A percentile compares a stretch with the other conserved stretches of the same genome.
phyloP scores from a whole-genome alignment of 2,797 vertebrate genomes.

The Urosaurus nigricauda region DNA sequence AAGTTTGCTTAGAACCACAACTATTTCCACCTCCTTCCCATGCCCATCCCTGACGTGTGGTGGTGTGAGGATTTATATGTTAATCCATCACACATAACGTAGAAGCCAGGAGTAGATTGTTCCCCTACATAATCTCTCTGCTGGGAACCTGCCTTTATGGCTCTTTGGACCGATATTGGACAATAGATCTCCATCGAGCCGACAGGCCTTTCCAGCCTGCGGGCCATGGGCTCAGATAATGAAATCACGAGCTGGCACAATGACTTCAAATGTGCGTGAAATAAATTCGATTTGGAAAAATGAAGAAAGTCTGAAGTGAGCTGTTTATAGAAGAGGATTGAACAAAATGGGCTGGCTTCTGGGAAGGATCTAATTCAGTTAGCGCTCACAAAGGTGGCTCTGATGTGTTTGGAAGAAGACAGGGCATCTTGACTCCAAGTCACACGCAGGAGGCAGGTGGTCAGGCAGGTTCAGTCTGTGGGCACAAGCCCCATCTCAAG shows the following conservation, averaged over 20 bases:
- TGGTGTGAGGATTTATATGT: slow-evolving; percentile 46
- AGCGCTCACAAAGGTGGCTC: slow-evolving; percentile 17
- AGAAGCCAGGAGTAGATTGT: slow-evolving; percentile 44
- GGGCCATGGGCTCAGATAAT: slow-evolving; percentile 41
- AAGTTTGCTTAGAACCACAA: slow-evolving; percentile 23
- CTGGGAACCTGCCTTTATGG: slow-evolving; percentile 49
- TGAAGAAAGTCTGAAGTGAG: slow-evolving; percentile 53
- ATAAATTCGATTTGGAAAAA: slow-evolving; percentile 52
- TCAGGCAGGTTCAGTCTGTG: slow-evolving; percentile 13
- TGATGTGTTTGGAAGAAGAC: slow-evolving; percentile 23
- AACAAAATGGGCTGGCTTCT: slow-evolving; percentile 35
- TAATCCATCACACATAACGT: slow-evolving; percentile 43
- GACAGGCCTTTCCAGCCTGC: slow-evolving; percentile 45
- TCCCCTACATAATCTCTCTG: slow-evolving; percentile 46
- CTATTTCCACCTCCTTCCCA: not conserved
- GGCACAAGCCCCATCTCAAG: not conserved
- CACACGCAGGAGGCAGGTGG: not conserved
- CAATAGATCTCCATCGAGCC: slow-evolving; percentile 46
- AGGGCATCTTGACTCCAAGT: slow-evolving; percentile 6
- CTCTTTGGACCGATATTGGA: slow-evolving; percentile 44
- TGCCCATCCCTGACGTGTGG: slow-evolving; percentile 7
- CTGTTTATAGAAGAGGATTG: slow-evolving; percentile 42
- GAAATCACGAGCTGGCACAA: slow-evolving; percentile 47
- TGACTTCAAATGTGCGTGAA: slow-evolving; percentile 53
- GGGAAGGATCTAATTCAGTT: slow-evolving; percentile 48